Base-by-base conservation (phyloP, 2,113 vertebrate species). In the Phyllopteryx taeniolatus region DNA sequence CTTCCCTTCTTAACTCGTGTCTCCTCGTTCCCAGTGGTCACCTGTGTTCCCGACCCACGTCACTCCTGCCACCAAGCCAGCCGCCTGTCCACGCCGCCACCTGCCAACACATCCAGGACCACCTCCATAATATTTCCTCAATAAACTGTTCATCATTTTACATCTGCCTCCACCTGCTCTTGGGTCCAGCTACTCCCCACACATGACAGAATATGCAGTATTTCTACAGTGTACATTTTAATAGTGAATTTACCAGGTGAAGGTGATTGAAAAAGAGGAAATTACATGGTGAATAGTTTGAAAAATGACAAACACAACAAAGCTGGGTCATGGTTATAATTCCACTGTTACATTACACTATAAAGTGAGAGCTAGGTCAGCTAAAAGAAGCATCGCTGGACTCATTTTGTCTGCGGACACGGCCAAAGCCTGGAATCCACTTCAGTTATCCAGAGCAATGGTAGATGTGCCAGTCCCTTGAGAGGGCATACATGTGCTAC, bases 341-440 rank as follows among this genome's bases (percentile, higher is more conserved):
- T 75, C 64, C 68, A 51, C 57, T 46, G 60, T 76, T 79, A 79
- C 72, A 75, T 80, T 80, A 73, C 60, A 75, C 82, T 85, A 83
- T 71, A 70, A 76, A 80, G 53, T 84, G 72, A 74, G 74, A 85
- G 87, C 72, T 89, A 62, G 90, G 89, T 88, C 90, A 86, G 79
- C 83, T 90, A 90, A 89, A 89, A 89, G 85, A 83, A 83, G 89
- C 83, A 83, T 73, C 72, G 33, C 67, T 85, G 85, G 88, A 85
- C 87, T 88, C 13, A 86, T 90, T 90, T 87, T 60, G 84, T 88
- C 86, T 82, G 79, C 44, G 79, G 83, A 85, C 77, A 69, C 57
- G 70, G 75, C 70, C 88, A 83, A 88, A 84, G 83, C 75, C 83
- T 80, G 81, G 73, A 83, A 87, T 85, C 83, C 76, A 75, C 69